These are phyloP conservation scores for Ciconia maguari DNA, from an alignment of 2,113 vertebrate genomes.

Conservation along the genomic window DNA sequence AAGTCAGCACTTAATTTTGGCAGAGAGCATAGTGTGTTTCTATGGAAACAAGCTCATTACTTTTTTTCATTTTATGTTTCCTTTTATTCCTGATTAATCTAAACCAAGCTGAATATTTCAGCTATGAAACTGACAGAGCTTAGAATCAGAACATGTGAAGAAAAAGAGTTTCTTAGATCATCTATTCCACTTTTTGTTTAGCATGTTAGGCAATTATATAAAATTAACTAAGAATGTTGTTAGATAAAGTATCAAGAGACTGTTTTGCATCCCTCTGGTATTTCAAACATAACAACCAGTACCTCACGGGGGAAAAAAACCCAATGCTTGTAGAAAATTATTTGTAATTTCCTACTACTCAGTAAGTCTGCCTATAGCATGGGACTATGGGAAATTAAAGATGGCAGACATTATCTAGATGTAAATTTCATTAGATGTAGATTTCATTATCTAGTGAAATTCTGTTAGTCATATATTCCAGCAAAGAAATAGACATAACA, in stretches of 20 bases:
- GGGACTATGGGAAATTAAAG: background rate
- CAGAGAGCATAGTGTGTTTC: background rate
- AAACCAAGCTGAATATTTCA: background rate
- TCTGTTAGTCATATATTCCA: background rate
- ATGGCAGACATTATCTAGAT: background rate
- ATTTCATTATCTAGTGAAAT: too few relatives aligned
- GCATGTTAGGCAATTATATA: background rate
- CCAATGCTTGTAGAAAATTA: background rate
- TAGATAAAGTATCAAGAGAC: background rate
- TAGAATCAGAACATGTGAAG: background rate
- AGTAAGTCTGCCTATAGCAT: background rate
- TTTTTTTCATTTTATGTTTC: background rate
- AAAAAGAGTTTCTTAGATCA: background rate
- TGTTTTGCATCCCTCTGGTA: background rate
- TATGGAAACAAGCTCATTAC: background rate
- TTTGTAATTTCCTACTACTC: background rate
- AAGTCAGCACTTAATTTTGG: constrained; percentile 43
- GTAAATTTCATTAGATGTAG: too few relatives aligned
- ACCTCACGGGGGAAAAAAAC: background rate
- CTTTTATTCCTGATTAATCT: background rate
- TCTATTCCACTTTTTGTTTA: background rate
- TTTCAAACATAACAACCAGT: background rate
- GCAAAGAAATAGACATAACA: background rate
- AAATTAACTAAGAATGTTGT: background rate
- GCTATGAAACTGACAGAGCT: background rate